phyloP scores from a whole-genome alignment of 2,113 vertebrate genomes.

The Lepisosteus osseus region DNA sequence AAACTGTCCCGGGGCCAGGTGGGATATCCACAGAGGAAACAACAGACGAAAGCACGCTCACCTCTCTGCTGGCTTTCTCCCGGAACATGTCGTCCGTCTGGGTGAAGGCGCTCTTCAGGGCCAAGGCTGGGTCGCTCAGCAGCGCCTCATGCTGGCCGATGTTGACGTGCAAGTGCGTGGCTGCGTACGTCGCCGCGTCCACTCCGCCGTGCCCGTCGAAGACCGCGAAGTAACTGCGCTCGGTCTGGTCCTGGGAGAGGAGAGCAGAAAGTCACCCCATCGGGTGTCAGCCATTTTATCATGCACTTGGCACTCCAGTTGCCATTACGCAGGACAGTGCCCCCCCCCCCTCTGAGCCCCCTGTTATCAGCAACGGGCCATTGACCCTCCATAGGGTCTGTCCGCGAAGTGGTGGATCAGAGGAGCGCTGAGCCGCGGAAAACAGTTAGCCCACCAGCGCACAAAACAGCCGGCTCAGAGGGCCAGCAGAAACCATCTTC shows the following conservation, averaged over 20 bases:
- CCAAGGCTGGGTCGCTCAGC: constrained; percentile 56
- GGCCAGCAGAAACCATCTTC: too few relatives aligned
- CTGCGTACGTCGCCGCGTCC: constrained; percentile 81
- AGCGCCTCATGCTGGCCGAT: constrained; percentile 69
- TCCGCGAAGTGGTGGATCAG: too few relatives aligned
- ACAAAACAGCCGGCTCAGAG: too few relatives aligned
- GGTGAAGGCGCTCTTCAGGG: constrained; percentile 77
- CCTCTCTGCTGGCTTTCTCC: constrained; percentile 83
- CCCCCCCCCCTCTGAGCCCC: too few relatives aligned
- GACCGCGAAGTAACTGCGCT: constrained; percentile 82
- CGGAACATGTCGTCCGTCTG: constrained; percentile 85
- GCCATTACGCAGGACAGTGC: too few relatives aligned
- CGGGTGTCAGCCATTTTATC: too few relatives aligned
- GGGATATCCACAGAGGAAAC: constrained; percentile 11
- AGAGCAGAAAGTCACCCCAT: not conserved
- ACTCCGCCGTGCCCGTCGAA: constrained; percentile 92
- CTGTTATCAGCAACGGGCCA: too few relatives aligned
- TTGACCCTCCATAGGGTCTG: too few relatives aligned
- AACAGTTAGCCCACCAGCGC: too few relatives aligned
- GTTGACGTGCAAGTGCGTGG: constrained; percentile 78
- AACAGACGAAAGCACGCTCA: constrained; percentile 41
- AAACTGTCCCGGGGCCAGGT: too few relatives aligned
- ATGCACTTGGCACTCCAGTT: too few relatives aligned
- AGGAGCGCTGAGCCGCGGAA: too few relatives aligned
- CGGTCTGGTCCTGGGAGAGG: constrained; percentile 62